Base-by-base conservation (phyloP, 2,888 invertebrate genomes). In the Epinotia ramella region DNA sequence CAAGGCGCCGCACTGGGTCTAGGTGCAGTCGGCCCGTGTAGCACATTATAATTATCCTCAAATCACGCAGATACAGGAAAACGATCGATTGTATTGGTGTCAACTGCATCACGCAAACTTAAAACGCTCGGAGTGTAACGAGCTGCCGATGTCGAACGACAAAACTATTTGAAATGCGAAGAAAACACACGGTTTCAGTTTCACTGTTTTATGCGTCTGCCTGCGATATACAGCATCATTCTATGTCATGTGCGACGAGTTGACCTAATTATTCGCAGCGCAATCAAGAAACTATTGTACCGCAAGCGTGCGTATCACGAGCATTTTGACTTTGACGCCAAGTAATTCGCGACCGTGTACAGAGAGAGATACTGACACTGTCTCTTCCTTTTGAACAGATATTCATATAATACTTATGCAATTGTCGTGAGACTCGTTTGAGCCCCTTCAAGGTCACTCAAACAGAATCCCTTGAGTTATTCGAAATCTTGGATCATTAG, bases 1-100 rank as follows among this genome's bases (percentile, higher is more conserved):
- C 73, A 78, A 81, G 89, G 89, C 89, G 89, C 89, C 89, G 79
- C 82, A 78, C 82, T 79, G 80, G 80, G 80, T 77, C 80, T 77
- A 78, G 76, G 78, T 80, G 79, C 78, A 78, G 71, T 56, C 77
- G 73, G 77, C 70, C 33, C 78, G 73, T 74, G 56, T n/a, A 49
- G 49, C 49, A 49, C 16, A 65, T 24, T 59, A 16, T 70, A 74
- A 74, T 70, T 53, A 72, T 49, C 65, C 20, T 62, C 33, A 33
- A 33, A 49, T 49, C 24, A 46, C 59, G 56, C 66, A 67, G 62
- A 62, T 18, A 70, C 74, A 57, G 68, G 73, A 68, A 69, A 69
- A 68, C 18, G 53, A 53, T 53, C 5, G 33, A 44, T 20, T 11
- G 24, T 40, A 20, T 44, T 11, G n/a, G 53, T 16, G 59, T 59